These are phyloP conservation scores for Cheiracanthium punctorium DNA, from an alignment of 2,888 invertebrate genomes.

Conservation along the genomic window DNA sequence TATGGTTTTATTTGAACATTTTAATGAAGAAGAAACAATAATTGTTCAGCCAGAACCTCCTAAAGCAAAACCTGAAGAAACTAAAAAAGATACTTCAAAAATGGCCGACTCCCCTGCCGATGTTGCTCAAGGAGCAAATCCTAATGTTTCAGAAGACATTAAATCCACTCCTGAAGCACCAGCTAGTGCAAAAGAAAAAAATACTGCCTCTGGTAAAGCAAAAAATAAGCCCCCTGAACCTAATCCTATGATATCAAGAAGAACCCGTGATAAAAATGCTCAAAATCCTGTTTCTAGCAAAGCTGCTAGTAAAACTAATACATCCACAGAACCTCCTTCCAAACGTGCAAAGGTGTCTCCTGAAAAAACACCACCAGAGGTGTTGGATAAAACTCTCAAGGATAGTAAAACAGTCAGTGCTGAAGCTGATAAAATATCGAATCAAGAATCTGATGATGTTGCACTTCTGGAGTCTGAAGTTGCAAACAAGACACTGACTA, in stretches of 20 bases:
- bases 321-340: background rate
- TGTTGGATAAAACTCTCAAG: background rate
- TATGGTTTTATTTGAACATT: conserved; percentile 71
- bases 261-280: conserved; percentile 53
- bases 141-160: background rate
- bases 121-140: conserved; percentile 7
- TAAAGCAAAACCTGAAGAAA: background rate
- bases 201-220: background rate
- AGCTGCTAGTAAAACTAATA: background rate
- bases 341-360: background rate
- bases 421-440: background rate
- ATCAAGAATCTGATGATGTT: background rate
- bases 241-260: conserved; percentile 45
- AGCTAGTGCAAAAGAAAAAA: conserved; percentile 8
- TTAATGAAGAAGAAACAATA: conserved; percentile 37
- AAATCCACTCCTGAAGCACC: background rate
- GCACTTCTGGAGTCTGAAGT: no score
- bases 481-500: conserved; percentile 8
- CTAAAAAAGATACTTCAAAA: background rate
- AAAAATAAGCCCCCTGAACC: background rate
- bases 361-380: background rate
- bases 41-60: conserved; percentile 52
- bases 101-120: conserved; percentile 23
- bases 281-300: background rate
- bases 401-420: background rate